Base-by-base conservation (phyloP, 2,113 vertebrate genomes). In the Pelodiscus sinensis region DNA sequence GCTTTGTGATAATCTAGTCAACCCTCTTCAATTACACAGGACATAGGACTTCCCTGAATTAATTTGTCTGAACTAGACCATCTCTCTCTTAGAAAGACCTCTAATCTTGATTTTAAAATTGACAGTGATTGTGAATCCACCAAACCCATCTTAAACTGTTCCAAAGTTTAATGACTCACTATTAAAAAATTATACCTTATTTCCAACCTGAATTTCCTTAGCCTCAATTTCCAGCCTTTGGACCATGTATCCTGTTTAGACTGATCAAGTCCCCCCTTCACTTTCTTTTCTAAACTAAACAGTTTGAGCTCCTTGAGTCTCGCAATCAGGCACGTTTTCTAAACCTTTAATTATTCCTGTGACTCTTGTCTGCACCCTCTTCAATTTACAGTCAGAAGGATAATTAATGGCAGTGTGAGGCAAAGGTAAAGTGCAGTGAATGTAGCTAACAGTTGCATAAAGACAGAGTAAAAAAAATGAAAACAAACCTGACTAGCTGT, bases 401-500 rank as follows among this genome's bases (percentile, higher is more conserved):
- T 35, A 71, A 71, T 71, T 71, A 71, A 71, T 9, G 7, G n/a
- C 62, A 35, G 2, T 2, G 2, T 4, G 90, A 52, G 77, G 81
- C 81, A 90, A 90, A 2, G 79, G 8, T 5, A 52, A 29, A 79
- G 50, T 27, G 73, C 22, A 24, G 3, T 38, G 35, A 75, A 75
- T 68, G 27, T 19, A 75, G 13, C 38, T 44, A 22, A 13, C 71
- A 44, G 35, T 5, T 44, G 73, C 73, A 71, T 15, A 35, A 35
- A 35, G n/a, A 21, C n/a, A 71, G 8, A 50, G 24, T 75, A 14
- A 56, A 51, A 9, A 71, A 95, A 94, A 38, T 1, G n/a, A 84
- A 93, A 75, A 38, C 95, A 97, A 95, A 98, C 98, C 98, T 98
- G 98, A 95, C 97, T 98, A 65, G 98, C 98, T 56, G 98, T 98